Conservation (phyloP, 2,888 invertebrate genomes). For the Phalangium opilio region DNA sequence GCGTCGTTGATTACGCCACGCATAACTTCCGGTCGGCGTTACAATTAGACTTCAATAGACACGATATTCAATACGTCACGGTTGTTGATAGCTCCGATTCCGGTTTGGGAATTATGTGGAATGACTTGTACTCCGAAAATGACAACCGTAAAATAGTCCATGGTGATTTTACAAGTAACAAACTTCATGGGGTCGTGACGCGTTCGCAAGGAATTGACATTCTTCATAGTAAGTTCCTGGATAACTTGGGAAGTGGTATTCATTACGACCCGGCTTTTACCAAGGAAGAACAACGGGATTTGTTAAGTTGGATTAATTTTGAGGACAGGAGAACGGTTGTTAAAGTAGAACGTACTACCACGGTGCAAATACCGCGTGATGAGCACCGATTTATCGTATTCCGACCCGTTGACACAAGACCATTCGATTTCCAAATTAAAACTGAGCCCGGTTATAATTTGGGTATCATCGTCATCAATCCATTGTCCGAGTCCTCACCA, state of each 20-base stretch:
- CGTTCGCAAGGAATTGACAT: slow-evolving; percentile 72
- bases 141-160: slow-evolving; percentile 31
- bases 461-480: slow-evolving; percentile 76
- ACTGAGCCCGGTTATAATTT: slow-evolving; percentile 31
- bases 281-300: slow-evolving; percentile 67
- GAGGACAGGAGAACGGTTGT: slow-evolving; percentile 10
- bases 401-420: neutral
- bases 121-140: slow-evolving; percentile 77
- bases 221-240: slow-evolving; percentile 27
- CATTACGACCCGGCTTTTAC: slow-evolving; percentile 79
- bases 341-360: slow-evolving; percentile 8
- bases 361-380: slow-evolving; percentile 5
- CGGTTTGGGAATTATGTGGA: slow-evolving; percentile 83
- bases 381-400: slow-evolving; percentile 8
- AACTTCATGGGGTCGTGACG: slow-evolving; percentile 74
- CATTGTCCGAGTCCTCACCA: slow-evolving; percentile 70
- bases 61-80: slow-evolving; percentile 36
- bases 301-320: slow-evolving; percentile 70
- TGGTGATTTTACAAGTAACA: slow-evolving; percentile 42
- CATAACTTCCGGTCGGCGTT: slow-evolving; percentile 74
- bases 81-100: slow-evolving; percentile 76
- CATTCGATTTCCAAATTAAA: slow-evolving; percentile 5
- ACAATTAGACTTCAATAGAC: slow-evolving; percentile 50
- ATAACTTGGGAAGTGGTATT: slow-evolving; percentile 73
- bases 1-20: slow-evolving; percentile 79